A percentile compares a stretch with the other conserved stretches of the same genome.
Evolutionary conservation across 2,797 vertebrate genomes (phyloP).

Genomic region (Limosa lapponica): DNA sequence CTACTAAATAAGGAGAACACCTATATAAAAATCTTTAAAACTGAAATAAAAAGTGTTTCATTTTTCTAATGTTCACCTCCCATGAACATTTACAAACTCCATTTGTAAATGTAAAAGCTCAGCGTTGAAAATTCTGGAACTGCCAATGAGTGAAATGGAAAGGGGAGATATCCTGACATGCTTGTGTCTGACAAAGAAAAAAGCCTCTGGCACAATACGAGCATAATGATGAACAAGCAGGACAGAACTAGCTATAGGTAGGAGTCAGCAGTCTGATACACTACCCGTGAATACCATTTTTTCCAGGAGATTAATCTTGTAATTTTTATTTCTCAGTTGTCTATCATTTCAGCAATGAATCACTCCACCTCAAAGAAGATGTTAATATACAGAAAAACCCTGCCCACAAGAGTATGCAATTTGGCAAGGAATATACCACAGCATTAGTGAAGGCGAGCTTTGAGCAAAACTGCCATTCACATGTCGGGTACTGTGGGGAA

Average conservation of each 20-base stretch:
- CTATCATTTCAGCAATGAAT: neutral
- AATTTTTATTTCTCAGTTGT: neutral
- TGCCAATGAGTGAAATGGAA: neutral
- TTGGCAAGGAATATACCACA: neutral
- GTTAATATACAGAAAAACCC: neutral
- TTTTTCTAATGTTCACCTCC: neutral
- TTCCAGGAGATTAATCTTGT: neutral
- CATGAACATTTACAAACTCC: neutral
- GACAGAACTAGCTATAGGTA: neutral
- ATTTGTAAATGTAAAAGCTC: neutral
- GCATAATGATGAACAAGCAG: neutral
- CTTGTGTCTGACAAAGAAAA: neutral
- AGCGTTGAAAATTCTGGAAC: neutral
- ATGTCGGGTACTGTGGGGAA: fast-evolving
- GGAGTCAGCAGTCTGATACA: neutral
- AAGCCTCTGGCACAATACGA: neutral
- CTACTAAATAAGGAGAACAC: neutral
- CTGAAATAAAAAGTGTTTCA: neutral
- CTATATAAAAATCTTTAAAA: neutral
- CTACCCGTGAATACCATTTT: neutral
- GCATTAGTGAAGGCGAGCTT: fast-evolving
- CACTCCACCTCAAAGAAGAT: neutral
- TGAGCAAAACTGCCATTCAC: neutral
- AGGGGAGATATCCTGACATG: neutral
- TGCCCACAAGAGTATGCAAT: neutral